Base-by-base conservation (phyloP, 1,140 invertebrate genomes). In the Anagrus nilaparvatae region DNA sequence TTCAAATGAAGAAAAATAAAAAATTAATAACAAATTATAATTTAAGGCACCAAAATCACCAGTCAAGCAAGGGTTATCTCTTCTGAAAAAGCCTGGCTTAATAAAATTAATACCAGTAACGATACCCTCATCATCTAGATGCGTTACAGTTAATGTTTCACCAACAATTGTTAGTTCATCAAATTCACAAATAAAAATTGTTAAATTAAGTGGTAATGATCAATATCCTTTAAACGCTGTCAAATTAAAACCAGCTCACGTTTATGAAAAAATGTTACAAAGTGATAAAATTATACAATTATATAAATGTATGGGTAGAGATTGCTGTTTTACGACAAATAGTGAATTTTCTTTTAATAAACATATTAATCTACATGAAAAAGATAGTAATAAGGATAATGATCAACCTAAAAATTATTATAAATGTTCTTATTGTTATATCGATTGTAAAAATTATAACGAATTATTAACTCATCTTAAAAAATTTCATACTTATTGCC, bases 261-360 rank as follows among this genome's bases (percentile, higher is more conserved):
- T 50, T 2, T 69, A 60, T 7, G 43, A 45, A 5, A 40, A 39
- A 1, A 70, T 71, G 67, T 23, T 67, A 1, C 48, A 50, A 4
- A 40, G 48, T 0, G 30, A 44, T 0, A 70, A 67, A 28, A 40
- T 72, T 4, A 41, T 45, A 16, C 58, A 70, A 12, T 52, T 78
- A 5, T 78, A 72, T 42, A 79, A 78, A 45, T 80, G 77, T 44
- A 77, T 77, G 67, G 56, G 50, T 4, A 58, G 55, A 12, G 49
- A 59, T 13, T 80, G 77, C 51, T 55, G 51, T 12, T 79, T 63
- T 37, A 64, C 67, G 1, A 71, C 69, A 0, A 66, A 69, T 20
- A 47, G 41, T 1, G 34, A 52, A 0, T 42, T 56, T 0, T 24
- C 54, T 0, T 75, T 74, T 40, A 47, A 56, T 2, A 32, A 49